These are phyloP conservation scores for Synergus itoensis DNA, from an alignment of 2,888 invertebrate genomes.

Conservation along the genomic window DNA sequence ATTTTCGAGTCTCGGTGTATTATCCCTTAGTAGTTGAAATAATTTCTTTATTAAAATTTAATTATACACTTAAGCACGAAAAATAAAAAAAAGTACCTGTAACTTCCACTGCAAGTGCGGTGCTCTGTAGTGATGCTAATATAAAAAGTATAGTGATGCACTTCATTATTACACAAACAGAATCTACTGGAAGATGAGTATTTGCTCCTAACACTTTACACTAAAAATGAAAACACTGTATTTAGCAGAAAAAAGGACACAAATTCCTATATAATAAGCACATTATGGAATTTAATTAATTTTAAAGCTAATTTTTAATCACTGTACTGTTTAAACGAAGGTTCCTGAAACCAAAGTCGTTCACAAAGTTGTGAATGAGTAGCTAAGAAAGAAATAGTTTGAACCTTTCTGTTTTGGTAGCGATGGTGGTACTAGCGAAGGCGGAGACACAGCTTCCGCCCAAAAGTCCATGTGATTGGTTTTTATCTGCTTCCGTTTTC, in stretches of 20 bases:
- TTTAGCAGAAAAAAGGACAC: constrained; percentile 42
- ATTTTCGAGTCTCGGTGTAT: neutral
- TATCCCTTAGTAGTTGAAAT: neutral
- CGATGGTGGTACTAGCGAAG: constrained; percentile 56
- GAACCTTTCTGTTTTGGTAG: constrained; percentile 52
- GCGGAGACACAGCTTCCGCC: constrained; percentile 74
- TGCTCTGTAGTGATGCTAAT: neutral
- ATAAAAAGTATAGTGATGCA: constrained; percentile 43
- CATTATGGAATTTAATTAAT: neutral
- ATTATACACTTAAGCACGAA: neutral
- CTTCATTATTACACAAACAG: constrained; percentile 41
- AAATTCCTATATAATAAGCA: constrained; percentile 38
- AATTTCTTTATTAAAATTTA: neutral
- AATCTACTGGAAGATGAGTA: neutral
- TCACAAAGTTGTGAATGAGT: constrained; percentile 54
- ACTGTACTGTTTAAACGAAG: neutral
- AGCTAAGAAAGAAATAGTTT: constrained; percentile 48
- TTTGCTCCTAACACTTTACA: constrained; percentile 47
- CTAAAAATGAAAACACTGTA: constrained; percentile 31
- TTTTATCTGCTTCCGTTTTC: constrained; percentile 73
- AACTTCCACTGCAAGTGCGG: constrained; percentile 2
- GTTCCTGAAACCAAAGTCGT: neutral
- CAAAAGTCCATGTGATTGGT: constrained; percentile 67
- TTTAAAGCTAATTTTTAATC: neutral
- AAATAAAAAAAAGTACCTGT: neutral